These are phyloP conservation scores for Tinamus guttatus DNA, from an alignment of 2,113 vertebrate species.

Conservation along the genomic window DNA sequence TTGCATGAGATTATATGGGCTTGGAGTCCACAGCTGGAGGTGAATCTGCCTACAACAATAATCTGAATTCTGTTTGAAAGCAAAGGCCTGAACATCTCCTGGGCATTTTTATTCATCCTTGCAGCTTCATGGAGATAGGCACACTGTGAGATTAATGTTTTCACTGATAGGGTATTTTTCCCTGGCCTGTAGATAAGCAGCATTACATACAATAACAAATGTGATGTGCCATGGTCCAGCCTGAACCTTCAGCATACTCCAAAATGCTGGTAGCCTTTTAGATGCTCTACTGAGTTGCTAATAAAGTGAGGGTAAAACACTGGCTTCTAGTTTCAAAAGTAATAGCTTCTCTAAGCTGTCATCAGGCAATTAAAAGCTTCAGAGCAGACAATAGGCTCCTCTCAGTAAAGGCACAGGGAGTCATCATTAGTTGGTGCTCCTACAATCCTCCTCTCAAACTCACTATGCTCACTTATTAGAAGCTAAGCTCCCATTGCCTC, in stretches of 20 bases:
- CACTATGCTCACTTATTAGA: not conserved
- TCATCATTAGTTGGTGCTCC: not conserved
- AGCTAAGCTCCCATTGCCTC: not conserved
- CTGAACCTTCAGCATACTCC: not conserved
- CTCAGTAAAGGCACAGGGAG: too few relatives aligned
- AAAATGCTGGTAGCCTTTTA: not conserved
- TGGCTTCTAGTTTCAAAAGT: not conserved
- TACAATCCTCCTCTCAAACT: not conserved
- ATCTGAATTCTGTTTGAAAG: not conserved
- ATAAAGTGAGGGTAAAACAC: not conserved
- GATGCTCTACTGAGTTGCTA: not conserved
- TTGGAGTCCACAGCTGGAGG: not conserved
- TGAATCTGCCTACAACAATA: not conserved
- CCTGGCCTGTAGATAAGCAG: not conserved
- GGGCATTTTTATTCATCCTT: not conserved
- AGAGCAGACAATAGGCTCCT: not conserved
- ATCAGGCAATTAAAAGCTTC: not conserved
- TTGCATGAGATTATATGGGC: not conserved
- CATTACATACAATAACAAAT: not conserved
- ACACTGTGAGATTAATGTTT: not conserved
- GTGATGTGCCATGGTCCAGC: not conserved
- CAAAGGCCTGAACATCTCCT: not conserved
- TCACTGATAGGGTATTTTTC: not conserved
- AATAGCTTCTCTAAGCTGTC: not conserved
- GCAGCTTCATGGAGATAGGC: not conserved